Evolutionary conservation across 2,797 vertebrate species (phyloP).

Genomic region (Triplophysa yarkandensis): DNA sequence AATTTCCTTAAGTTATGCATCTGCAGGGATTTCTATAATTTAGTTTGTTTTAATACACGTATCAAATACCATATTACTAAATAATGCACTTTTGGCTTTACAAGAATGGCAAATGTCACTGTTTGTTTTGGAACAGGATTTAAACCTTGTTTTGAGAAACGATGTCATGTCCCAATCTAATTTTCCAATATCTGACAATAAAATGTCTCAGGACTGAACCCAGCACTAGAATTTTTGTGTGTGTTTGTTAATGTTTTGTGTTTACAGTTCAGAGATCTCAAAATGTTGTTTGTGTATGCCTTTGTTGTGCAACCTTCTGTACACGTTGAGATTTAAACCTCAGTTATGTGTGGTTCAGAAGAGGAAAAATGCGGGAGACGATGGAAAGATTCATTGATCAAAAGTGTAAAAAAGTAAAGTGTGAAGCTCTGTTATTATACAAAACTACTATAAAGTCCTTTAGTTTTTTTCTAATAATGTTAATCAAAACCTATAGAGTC

Average conservation of each 20-base stretch:
- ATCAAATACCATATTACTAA: too few relatives aligned
- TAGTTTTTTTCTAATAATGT: neutral
- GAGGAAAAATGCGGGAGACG: constrained; percentile 17
- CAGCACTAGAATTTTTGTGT: too few relatives aligned
- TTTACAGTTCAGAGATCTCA: neutral
- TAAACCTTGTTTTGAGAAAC: too few relatives aligned
- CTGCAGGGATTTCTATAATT: too few relatives aligned
- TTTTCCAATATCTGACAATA: too few relatives aligned
- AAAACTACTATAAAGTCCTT: neutral
- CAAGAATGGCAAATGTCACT: too few relatives aligned
- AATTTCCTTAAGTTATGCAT: too few relatives aligned
- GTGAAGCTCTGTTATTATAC: constrained; percentile 56
- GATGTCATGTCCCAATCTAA: too few relatives aligned
- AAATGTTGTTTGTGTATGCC: neutral
- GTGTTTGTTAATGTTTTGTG: constrained; percentile 1
- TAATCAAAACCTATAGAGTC: neutral
- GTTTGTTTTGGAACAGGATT: too few relatives aligned
- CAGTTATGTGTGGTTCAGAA: constrained; percentile 11
- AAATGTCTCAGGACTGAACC: too few relatives aligned
- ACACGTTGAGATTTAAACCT: constrained; percentile 8
- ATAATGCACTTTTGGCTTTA: too few relatives aligned
- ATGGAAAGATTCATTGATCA: constrained; percentile 26
- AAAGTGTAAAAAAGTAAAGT: constrained; percentile 55
- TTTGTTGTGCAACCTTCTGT: neutral
- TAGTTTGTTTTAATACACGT: too few relatives aligned